Conservation (phyloP, 2,797 vertebrate species). For the Myotis findleyi region DNA sequence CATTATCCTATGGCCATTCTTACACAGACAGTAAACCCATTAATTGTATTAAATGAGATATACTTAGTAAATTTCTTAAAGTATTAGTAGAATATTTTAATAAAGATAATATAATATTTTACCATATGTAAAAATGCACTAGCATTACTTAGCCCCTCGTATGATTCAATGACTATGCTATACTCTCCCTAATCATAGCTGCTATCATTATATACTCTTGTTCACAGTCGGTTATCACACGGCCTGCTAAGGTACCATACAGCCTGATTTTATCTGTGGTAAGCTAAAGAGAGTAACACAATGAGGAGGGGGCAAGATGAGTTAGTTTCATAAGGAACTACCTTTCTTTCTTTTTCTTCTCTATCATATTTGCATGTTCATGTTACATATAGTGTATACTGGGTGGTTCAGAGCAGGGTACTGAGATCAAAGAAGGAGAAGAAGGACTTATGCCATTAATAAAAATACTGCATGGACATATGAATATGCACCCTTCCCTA, state of each 20-base stretch:
- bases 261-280: neutral
- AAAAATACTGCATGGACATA: neutral
- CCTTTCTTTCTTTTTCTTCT: neutral
- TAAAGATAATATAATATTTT: neutral
- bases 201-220: neutral
- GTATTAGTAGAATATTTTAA: neutral
- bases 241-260: neutral
- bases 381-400: neutral
- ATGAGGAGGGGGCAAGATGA: rapidly evolving
- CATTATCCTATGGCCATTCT: neutral
- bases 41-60: neutral
- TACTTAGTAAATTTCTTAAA: neutral
- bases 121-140: neutral
- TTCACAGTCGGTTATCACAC: neutral
- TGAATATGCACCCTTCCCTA: neutral
- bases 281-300: neutral
- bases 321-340: neutral
- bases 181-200: neutral
- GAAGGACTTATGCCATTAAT: neutral
- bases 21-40: neutral
- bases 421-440: neutral
- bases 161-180: neutral
- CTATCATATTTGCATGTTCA: neutral
- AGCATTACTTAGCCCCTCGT: neutral
- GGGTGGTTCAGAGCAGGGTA: neutral